Evolutionary conservation across 2,888 invertebrate genomes (phyloP), one percentile per base, ranked within the genome.

Genomic region (Drosophila setosimentum): DNA sequence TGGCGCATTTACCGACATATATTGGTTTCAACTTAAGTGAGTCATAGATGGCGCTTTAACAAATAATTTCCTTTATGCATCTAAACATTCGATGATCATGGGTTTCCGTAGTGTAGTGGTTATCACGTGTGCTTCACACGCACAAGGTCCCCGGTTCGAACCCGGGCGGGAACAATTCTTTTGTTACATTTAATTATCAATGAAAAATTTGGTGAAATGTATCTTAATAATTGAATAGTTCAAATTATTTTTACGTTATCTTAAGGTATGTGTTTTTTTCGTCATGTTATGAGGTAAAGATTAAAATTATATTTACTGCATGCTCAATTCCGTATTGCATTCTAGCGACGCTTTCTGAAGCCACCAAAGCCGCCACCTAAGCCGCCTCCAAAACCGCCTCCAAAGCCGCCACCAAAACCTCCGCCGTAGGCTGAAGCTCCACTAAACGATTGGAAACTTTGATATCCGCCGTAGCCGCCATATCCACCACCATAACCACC

Each of bases 121-220:
- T 92, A 92, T 92, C 91, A 92, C 92, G 91, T 91, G 91, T 89
- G 91, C 91, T 91, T 92, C 91, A 92, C 92, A 92, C 92, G 91
- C 92, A 89, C 91, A 91, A 92, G 92, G 92, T 87, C 92, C 91
- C 92, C 92, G 92, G 92, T 92, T 92, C 92, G 92, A 92, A 91
- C 91, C 92, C 92, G 92, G 92, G 91, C 91, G 92, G 91, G 89
- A 91, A 91, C 92, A 91, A 7, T 35, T 35, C 51, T 71, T 55
- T 57, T 54, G 40, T 45, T 33, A 24, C 24, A 4, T 11, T 16
- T 45, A 24, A 1, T 16, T 2, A 24, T 4, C 7, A 16, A 4
- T n/a, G n/a, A n/a, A n/a, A n/a, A n/a, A n/a, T n/a, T n/a, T n/a
- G n/a, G n/a, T n/a, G n/a, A n/a, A n/a, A n/a, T n/a, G n/a, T n/a